Percentiles rank a stretch among this genome's conserved stretches.
Conservation (phyloP, 1,140 invertebrate species). For the Melanaphis sacchari region DNA sequence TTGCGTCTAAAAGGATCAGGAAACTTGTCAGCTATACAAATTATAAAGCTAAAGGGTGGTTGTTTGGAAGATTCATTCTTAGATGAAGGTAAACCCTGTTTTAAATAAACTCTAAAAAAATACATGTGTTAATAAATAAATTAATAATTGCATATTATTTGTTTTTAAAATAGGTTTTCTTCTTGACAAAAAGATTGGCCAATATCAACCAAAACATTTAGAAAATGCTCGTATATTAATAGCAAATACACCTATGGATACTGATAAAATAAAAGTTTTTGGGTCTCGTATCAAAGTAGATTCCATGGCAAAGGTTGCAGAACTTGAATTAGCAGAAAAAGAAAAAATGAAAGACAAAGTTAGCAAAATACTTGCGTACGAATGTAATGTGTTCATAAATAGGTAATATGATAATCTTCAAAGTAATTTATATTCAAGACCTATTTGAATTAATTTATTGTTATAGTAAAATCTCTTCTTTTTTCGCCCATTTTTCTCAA, state of each 20-base stretch:
- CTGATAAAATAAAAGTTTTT: constrained; percentile 99
- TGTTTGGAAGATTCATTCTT: constrained; percentile 95
- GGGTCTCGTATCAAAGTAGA: constrained; percentile 97
- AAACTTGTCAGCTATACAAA: constrained; percentile 95
- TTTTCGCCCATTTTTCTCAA: too few relatives aligned
- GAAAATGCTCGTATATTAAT: constrained; percentile 93
- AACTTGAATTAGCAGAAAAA: constrained; percentile 96
- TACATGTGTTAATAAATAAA: neutral
- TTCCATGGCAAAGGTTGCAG: constrained; percentile 97
- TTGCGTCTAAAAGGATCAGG: constrained; percentile 93
- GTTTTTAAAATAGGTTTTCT: constrained; percentile 77
- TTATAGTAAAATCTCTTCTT: neutral
- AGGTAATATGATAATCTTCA: constrained; percentile 66
- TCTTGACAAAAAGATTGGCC: constrained; percentile 93
- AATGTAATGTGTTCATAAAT: constrained; percentile 99
- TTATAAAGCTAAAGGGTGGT: constrained; percentile 96
- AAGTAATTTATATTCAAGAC: neutral
- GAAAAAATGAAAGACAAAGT: constrained; percentile 99
- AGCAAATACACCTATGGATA: constrained; percentile 99
- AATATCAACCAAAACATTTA: constrained; percentile 86
- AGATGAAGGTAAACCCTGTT: constrained; percentile 78
- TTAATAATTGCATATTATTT: neutral
- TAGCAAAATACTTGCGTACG: constrained; percentile 93
- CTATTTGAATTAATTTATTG: neutral
- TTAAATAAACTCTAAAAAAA: neutral